A percentile compares a stretch with the other conserved stretches of the same genome.
phyloP scores from a whole-genome alignment of 2,888 invertebrate genomes.

The Thysanoteuthis rhombus region DNA sequence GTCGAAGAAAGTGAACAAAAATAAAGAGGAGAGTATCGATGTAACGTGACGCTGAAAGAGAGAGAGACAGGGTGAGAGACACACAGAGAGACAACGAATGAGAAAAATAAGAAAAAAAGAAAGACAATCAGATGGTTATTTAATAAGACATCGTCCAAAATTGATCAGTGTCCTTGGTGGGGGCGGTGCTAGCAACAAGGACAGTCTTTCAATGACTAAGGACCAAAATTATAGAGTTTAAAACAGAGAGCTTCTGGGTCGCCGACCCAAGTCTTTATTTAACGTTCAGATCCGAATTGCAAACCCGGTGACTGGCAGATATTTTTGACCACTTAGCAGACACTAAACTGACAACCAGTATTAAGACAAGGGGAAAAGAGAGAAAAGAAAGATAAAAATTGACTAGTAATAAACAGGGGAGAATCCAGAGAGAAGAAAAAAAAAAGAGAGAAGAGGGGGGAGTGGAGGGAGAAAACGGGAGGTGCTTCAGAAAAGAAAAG shows the following conservation, averaged over 20 bases:
- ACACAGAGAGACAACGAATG: not conserved
- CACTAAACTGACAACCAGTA: not conserved
- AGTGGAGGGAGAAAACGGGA: not conserved
- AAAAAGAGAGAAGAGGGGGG: not conserved
- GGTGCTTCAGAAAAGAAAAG: not conserved
- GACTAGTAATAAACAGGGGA: not conserved
- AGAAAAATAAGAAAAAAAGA: not conserved
- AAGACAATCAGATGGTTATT: not conserved
- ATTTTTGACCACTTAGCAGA: constrained; percentile 12
- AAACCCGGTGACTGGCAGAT: not conserved
- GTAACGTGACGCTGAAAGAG: not conserved
- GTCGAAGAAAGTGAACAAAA: not conserved
- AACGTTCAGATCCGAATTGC: not conserved
- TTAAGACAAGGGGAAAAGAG: not conserved
- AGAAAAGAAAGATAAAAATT: not conserved
- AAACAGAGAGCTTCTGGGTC: not conserved
- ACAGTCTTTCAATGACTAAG: not conserved
- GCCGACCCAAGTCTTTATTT: not conserved
- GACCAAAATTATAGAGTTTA: not conserved
- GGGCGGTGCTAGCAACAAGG: not conserved
- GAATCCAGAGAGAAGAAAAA: no score
- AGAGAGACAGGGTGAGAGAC: not conserved
- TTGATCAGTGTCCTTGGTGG: not conserved
- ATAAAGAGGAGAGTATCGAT: not conserved
- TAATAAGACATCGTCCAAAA: not conserved